A percentile compares a stretch with the other conserved stretches of the same genome.
These are phyloP conservation scores for Drosophila nigrodunni DNA, from an alignment of 1,140 invertebrate genomes.

Conservation along the genomic window DNA sequence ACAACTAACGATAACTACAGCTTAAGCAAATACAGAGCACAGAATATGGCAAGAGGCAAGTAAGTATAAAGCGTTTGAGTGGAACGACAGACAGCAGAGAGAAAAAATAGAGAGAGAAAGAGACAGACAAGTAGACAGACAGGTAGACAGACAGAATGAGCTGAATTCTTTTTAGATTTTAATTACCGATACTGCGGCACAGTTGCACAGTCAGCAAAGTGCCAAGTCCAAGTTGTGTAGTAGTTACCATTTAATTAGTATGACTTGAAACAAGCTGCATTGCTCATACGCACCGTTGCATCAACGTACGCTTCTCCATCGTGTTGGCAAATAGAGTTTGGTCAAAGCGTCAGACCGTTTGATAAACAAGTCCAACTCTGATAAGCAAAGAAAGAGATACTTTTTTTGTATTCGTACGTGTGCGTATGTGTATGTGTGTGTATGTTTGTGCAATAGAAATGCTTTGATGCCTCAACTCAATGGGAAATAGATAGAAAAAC, in stretches of 20 bases:
- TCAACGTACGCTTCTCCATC: conserved; percentile 2
- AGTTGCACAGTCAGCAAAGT: conserved; percentile 45
- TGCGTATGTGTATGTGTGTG: no score
- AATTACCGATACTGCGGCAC: conserved; percentile 73
- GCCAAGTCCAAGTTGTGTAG: conserved; percentile 48
- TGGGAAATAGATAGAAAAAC: not conserved
- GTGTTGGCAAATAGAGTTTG: conserved; percentile 49
- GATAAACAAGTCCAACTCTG: conserved; percentile 37
- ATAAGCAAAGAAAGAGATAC: conserved; percentile 7
- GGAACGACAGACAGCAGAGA: conserved; percentile 20
- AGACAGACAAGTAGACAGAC: not conserved
- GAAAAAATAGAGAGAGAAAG: not conserved
- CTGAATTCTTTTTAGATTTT: conserved; percentile 77
- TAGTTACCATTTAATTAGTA: conserved; percentile 71
- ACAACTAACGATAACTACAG: conserved; percentile 50
- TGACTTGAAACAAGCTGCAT: conserved; percentile 71
- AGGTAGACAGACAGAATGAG: conserved; percentile 41
- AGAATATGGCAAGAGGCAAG: conserved; percentile 6
- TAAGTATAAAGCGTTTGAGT: conserved; percentile 10
- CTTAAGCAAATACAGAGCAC: conserved; percentile 71
- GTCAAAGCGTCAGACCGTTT: conserved; percentile 23
- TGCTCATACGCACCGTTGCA: conserved; percentile 71
- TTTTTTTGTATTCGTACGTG: no score
- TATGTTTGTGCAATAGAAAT: conserved; percentile 14
- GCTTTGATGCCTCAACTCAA: conserved; percentile 45